Conservation (phyloP, 2,888 invertebrate species). For the Hirtodrosophila histrioides region DNA sequence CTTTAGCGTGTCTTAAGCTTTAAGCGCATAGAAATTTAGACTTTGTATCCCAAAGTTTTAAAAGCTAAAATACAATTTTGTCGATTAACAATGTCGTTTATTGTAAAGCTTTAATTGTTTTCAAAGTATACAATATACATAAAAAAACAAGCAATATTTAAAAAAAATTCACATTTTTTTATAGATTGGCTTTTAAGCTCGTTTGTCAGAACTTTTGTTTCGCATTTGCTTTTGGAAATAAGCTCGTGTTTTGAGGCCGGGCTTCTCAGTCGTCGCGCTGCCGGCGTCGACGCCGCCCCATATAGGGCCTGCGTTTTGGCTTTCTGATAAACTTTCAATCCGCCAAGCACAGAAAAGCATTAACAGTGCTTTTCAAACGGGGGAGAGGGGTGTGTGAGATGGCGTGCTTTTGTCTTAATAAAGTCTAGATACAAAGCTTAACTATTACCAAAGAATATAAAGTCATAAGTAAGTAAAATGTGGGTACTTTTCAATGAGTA, state of each 20-base stretch:
- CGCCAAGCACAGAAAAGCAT: constrained; percentile 70
- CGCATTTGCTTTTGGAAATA: constrained; percentile 20
- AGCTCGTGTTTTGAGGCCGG: constrained; percentile 41
- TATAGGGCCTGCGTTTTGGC: constrained; percentile 44
- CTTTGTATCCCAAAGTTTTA: constrained; percentile 59
- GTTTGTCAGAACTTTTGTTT: constrained; percentile 33
- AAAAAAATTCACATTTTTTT: background rate
- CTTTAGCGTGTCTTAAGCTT: constrained; percentile 59
- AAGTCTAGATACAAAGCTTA: constrained; percentile 9
- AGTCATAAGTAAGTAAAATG: too few species aligned
- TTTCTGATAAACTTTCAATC: constrained; percentile 71
- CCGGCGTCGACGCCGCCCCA: constrained; percentile 3
- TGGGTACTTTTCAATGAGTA: too few species aligned
- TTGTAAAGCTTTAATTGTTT: constrained; percentile 36
- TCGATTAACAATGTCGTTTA: constrained; percentile 8
- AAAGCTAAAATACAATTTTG: constrained; percentile 36
- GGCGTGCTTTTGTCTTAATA: constrained; percentile 44
- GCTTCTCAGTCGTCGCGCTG: constrained; percentile 2
- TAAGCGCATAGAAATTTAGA: constrained; percentile 64
- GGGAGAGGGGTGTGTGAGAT: constrained; percentile 1
- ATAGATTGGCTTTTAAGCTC: constrained; percentile 31
- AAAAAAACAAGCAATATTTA: background rate
- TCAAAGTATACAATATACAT: background rate
- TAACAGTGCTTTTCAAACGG: constrained; percentile 58
- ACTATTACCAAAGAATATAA: too few species aligned